Conservation (phyloP, 2,113 vertebrate species). For the Colaptes auratus region DNA sequence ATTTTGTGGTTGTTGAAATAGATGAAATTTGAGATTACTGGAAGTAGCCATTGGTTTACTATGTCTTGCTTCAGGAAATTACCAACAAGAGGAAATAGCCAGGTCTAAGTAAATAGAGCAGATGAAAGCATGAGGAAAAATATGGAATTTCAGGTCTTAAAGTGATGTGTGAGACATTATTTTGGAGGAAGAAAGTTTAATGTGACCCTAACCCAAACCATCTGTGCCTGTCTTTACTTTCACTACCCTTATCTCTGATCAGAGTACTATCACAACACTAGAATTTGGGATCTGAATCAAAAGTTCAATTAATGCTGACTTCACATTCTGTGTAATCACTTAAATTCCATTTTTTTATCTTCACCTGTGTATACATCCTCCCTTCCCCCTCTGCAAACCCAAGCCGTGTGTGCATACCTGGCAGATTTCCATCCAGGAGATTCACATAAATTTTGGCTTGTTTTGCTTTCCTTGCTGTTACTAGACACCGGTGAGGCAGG, state of each 20-base stretch:
- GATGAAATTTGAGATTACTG: background rate
- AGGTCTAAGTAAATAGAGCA: slow-evolving; percentile 6
- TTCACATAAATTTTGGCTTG: background rate
- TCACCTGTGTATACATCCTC: slow-evolving; percentile 9
- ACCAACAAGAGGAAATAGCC: slow-evolving; percentile 23
- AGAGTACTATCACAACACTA: slow-evolving; percentile 1
- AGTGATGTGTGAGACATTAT: slow-evolving; percentile 22
- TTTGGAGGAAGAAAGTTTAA: slow-evolving; percentile 27
- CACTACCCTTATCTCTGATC: slow-evolving; percentile 16
- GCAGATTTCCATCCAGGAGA: background rate
- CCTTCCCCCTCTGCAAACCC: background rate
- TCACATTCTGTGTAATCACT: slow-evolving; percentile 9
- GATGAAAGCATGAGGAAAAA: slow-evolving; percentile 29
- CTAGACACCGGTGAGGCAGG: background rate
- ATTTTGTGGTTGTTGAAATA: background rate
- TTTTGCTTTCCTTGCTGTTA: slow-evolving; percentile 29
- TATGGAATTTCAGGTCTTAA: slow-evolving; percentile 5
- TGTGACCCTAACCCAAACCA: slow-evolving; percentile 13
- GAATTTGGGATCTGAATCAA: slow-evolving; percentile 28
- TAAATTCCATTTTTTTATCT: slow-evolving; percentile 33
- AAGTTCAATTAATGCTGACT: slow-evolving; percentile 53
- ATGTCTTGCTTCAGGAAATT: slow-evolving; percentile 48
- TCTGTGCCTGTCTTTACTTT: slow-evolving; percentile 16
- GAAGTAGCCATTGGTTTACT: background rate
- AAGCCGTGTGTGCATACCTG: background rate